Base-by-base conservation (phyloP, 2,888 invertebrate genomes). In the Erebia epiphron region DNA sequence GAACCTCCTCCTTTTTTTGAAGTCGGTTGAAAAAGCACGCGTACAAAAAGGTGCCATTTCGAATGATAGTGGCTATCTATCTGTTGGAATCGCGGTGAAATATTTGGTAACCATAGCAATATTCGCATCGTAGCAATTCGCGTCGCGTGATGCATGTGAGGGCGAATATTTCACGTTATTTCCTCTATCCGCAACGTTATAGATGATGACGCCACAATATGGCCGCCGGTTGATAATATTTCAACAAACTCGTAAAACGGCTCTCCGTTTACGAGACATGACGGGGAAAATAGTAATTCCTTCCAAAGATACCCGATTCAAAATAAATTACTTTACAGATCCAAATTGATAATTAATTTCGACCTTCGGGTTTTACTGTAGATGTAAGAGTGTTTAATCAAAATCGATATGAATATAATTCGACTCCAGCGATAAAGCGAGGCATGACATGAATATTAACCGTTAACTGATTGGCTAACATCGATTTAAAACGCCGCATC, bases 391-490 rank as follows among this genome's bases (percentile, higher is more conserved):
- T 66, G 69, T 75, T 72, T 70, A 70, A 73, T 67, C 63, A 71
- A 71, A 68, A 71, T 67, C 62, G 60, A 72, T 75, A 74, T 75
- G 74, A 75, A 73, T 74, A 75, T 75, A 71, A 70, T 77, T 73
- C 67, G 68, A 73, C 75, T 75, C 72, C 76, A 67, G 78, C 75
- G 76, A 76, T 77, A 77, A 77, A 78, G 78, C 79, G 78, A 75
- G 67, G 43, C 79, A 73, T 73, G 79, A 56, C 71, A 71, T 74
- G 73, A 79, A 75, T 76, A 75, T 76, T 69, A 77, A 71, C 69
- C 67, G 73, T 67, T 26, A 67, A 70, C 72, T 65, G 69, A 77
- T 78, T 76, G 73, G 70, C 61, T 75, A 72, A 72, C 72, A 72
- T 73, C 73, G 61, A 73, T 76, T 71, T 70, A 68, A 67, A 79